Evolutionary conservation across 1,140 invertebrate species (phyloP), one percentile per base, ranked within the genome.

Genomic region (Apis laboriosa): DNA sequence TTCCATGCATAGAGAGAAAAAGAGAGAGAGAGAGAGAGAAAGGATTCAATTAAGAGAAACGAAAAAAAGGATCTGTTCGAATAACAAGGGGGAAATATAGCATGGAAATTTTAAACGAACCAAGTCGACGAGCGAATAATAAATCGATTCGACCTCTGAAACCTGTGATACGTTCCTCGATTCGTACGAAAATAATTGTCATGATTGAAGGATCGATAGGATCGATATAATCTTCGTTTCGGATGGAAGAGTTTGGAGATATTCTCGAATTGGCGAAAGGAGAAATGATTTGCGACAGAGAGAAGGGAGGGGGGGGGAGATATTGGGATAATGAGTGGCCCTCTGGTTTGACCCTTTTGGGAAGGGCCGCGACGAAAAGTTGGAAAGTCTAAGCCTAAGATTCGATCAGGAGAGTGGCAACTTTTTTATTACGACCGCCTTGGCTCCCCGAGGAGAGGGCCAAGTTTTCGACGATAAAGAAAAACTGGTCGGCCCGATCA

Each of bases 401-500:
- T 80, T 80, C 61, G 60, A 74, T 55, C 60, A 11, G 34, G 34
- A n/a, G 24, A 64, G n/a, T 66, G 28, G 71, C 49, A 49, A 66
- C 71, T 80, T 72, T 80, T 80, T 80, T 80, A 80, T 80, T 66
- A 49, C 78, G 17, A 21, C 19, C 9, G 17, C 11, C 28, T 56
- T 3, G 3, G 72, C 72, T 49, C 78, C 61, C 71, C 0, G 5
- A 13, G 51, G 78, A 63, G 24, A 24, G 24, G 0, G 60, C 53
- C 34, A 75, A 80, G 60, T 80, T 75, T 56, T 56, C 55, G 28
- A 34, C 78, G 71, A 66, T 80, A 80, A 80, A 75, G 78, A 56
- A 80, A 80, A 80, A 34, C 78, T 80, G 70, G 17, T 28, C 51
- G 51, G 15, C 3, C 53, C 51, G 71, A 56, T 80, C 78, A 13